Conservation (phyloP, 2,113 vertebrate species). For the Cygnus atratus region DNA sequence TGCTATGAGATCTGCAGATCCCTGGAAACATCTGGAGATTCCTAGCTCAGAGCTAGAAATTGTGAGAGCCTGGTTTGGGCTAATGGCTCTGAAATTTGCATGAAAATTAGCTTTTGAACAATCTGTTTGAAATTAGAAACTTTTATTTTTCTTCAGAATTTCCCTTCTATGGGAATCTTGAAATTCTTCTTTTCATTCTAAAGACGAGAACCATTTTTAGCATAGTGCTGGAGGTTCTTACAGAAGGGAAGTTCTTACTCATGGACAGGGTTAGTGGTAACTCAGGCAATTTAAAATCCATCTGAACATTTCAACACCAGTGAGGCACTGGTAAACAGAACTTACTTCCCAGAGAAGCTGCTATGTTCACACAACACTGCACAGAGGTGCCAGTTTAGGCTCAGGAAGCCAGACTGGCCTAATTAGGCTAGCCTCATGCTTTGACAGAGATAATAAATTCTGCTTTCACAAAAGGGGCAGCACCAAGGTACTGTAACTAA, state of each 20-base stretch:
- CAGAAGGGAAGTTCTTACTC: not conserved
- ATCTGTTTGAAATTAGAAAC: not conserved
- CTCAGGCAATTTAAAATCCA: not conserved
- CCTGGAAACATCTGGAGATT: not conserved
- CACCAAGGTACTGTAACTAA: fast-evolving
- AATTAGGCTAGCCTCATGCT: not conserved
- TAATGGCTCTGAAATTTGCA: not conserved
- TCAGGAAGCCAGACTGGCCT: not conserved
- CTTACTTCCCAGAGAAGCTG: not conserved
- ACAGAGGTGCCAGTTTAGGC: no score
- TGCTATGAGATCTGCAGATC: not conserved
- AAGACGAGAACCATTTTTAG: no score
- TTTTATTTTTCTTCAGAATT: no score
- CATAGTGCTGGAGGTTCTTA: not conserved
- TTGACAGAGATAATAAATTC: not conserved
- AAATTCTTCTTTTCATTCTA: no score
- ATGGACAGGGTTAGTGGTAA: not conserved
- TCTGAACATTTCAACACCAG: not conserved
- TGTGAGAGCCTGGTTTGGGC: not conserved
- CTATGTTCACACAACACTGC: fast-evolving
- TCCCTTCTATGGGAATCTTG: no score
- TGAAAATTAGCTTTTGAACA: not conserved
- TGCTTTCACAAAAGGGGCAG: not conserved
- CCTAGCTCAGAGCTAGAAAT: not conserved
- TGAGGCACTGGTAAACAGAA: not conserved